Conservation (phyloP, 2,888 invertebrate genomes). For the Andrena praecox region DNA sequence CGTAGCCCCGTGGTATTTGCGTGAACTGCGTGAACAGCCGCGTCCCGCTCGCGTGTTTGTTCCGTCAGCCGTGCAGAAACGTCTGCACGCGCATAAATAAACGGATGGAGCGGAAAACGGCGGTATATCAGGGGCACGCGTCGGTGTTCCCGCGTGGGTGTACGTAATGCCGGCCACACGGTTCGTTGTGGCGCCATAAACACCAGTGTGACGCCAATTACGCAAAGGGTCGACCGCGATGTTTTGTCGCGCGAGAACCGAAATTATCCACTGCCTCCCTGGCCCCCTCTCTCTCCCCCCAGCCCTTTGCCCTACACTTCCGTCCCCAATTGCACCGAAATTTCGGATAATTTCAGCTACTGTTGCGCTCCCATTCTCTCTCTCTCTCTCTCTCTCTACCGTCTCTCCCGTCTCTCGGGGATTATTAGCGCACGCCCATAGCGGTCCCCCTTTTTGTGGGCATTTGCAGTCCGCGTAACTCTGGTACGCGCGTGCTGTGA, state of each 20-base stretch:
- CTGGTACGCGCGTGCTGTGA: background rate
- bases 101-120: constrained; percentile 48
- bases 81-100: constrained; percentile 53
- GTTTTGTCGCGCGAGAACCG: constrained; percentile 77
- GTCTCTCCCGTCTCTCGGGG: constrained; percentile 13
- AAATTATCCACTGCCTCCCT: constrained; percentile 70
- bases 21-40: constrained; percentile 53
- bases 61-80: constrained; percentile 40
- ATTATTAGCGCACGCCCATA: constrained; percentile 45
- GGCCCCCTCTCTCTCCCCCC: background rate
- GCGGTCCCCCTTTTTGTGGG: background rate
- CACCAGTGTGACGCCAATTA: constrained; percentile 78
- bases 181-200: constrained; percentile 68
- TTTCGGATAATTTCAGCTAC: constrained; percentile 68
- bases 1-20: constrained; percentile 59
- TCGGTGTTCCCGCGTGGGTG: background rate
- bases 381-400: too few relatives aligned
- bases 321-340: constrained; percentile 64
- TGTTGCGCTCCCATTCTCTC: constrained; percentile 17
- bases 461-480: constrained; percentile 1
- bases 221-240: constrained; percentile 77
- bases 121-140: constrained; percentile 42
- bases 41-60: constrained; percentile 49
- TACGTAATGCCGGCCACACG: constrained; percentile 48
- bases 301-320: constrained; percentile 24